Evolutionary conservation across 1,140 invertebrate species (phyloP), one percentile per base, ranked within the genome.

Genomic region (Drosophila virilis): DNA sequence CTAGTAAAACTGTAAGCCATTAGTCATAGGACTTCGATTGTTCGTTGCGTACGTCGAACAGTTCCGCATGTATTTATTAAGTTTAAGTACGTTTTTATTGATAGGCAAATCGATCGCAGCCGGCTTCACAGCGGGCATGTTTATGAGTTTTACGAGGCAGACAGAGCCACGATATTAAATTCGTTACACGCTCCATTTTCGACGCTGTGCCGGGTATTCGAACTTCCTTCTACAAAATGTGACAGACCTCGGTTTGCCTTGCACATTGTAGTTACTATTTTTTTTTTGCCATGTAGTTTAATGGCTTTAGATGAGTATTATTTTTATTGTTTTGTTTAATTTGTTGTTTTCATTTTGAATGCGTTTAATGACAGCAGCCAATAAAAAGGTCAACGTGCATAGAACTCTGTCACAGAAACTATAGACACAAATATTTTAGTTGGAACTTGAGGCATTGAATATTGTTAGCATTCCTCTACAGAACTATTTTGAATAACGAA

Each of bases 181-280:
- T 80, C 81, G 76, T 52, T 58, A 72, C 81, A 84, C 81, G 81
- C 74, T 80, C 81, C 81, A 84, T 78, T 84, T 84, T 84, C 61
- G 62, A 57, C 54, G 60, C 61, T 51, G 42, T 13, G 42, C 28
- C 55, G 70, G 70, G 61, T 71, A 80, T 72, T 71, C 76, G 82
- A 82, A 86, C 83, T 86, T 86, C 82, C 82, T 88, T 58, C 78
- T 76, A 58, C 38, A 32, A 22, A 52, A 37, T 48, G 65, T 69
- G 65, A 69, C 15, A 74, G 57, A 74, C 65, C 71, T 74, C 58
- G 51, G 55, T 40, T 70, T 40, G 72, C 72, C 72, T 75, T 75
- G 67, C 64, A 86, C 60, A 80, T 78, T 69, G 60, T 54, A 62
- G 66, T 58, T 42, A 50, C 15, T 5, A n/a, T 64, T 32, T 67